Conservation (phyloP, 1,140 invertebrate genomes). For the Drusus annulatus region DNA sequence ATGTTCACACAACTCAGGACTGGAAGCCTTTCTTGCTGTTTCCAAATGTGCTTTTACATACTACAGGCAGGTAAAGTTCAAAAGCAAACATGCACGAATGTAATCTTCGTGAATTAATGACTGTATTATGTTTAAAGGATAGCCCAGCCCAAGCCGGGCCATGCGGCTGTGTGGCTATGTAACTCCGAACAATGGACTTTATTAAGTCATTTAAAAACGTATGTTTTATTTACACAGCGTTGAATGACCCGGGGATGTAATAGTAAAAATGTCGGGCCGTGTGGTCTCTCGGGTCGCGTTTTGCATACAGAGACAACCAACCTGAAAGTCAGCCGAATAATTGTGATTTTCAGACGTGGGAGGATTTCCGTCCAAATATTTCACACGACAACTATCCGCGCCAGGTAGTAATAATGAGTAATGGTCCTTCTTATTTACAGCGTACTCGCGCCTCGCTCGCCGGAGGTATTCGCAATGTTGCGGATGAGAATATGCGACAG, state of each 20-base stretch:
- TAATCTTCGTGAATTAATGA: too few species aligned
- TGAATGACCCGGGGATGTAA: too few species aligned
- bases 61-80: too few species aligned
- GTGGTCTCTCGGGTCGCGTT: not conserved
- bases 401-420: not conserved
- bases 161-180: too few species aligned
- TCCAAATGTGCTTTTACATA: not conserved
- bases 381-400: not conserved
- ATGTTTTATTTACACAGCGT: too few species aligned
- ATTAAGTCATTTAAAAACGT: conserved; percentile 3
- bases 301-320: not conserved
- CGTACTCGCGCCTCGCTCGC: too few species aligned
- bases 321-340: not conserved
- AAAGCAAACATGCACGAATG: too few species aligned
- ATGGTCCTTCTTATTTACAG: too few species aligned
- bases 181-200: not conserved
- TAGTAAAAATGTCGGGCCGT: not conserved
- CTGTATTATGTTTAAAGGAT: too few species aligned
- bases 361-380: conserved; percentile 6
- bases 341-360: not conserved
- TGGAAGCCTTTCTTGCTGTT: not conserved
- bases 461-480: too few species aligned
- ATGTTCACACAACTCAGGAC: not conserved
- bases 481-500: too few species aligned
- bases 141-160: too few species aligned